Percentiles rank a stretch among this genome's conserved stretches.
Conservation (phyloP, 2,797 vertebrate genomes). For the Helarctos malayanus region DNA sequence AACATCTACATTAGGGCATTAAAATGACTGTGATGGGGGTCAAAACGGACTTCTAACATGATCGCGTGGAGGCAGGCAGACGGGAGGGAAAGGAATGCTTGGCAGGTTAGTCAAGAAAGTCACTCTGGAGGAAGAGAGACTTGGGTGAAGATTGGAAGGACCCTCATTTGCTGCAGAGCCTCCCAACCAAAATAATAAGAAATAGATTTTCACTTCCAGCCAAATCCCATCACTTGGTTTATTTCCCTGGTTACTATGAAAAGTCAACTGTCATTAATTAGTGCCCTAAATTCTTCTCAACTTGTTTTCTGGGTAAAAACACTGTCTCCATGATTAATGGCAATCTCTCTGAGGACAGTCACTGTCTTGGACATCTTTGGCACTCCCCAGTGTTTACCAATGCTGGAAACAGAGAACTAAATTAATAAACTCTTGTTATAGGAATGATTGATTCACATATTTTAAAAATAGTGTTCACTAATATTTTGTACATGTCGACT, state of each 20-base stretch:
- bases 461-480: conserved; percentile 48
- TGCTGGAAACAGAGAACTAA: conserved; percentile 61
- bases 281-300: conserved; percentile 26
- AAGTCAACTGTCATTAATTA: conserved; percentile 70
- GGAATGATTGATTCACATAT: conserved; percentile 56
- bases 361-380: conserved; percentile 38
- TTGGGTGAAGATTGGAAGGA: not conserved
- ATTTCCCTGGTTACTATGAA: conserved; percentile 53
- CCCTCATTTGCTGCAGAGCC: not conserved
- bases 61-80: not conserved
- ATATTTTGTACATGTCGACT: conserved; percentile 43
- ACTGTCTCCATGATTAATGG: conserved; percentile 70
- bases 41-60: not conserved
- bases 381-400: not conserved
- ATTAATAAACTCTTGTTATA: conserved; percentile 69
- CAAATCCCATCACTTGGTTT: not conserved
- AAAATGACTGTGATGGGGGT: not conserved
- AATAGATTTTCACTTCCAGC: not conserved
- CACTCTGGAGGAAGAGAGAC: not conserved
- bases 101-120: not conserved
- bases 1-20: not conserved
- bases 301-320: conserved; percentile 66
- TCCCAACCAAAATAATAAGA: not conserved
- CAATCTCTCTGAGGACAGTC: not conserved
- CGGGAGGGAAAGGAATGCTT: not conserved